Evolutionary conservation across 2,888 invertebrate genomes (phyloP).

Genomic region (Cosmorhoe ocellata): DNA sequence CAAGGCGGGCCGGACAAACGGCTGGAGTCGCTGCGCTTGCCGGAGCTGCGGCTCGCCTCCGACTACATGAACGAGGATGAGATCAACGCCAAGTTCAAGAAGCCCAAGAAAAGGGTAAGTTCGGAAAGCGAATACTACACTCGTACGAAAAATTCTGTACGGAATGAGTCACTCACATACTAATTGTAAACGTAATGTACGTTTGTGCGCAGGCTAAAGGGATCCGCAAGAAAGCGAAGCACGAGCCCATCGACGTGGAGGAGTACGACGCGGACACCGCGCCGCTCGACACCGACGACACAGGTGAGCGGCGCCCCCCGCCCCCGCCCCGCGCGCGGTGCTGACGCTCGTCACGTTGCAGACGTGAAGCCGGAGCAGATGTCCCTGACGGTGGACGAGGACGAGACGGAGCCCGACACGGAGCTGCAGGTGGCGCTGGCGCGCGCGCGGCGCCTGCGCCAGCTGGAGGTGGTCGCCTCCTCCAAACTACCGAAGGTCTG

Average conservation of each 20-base stretch:
- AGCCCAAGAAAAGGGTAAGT: conserved; percentile 88
- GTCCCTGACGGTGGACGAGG: conserved; percentile 66
- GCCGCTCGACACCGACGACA: conserved; percentile 84
- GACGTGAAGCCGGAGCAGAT: conserved; percentile 57
- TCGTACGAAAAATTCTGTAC: too few species aligned
- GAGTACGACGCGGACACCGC: conserved; percentile 64
- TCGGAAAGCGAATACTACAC: too few species aligned
- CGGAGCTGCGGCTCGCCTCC: conserved; percentile 87
- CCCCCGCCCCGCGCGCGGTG: too few species aligned
- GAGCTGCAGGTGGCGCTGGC: conserved; percentile 88
- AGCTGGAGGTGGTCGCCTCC: conserved; percentile 37
- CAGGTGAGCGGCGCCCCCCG: conserved; percentile 59
- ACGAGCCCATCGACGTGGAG: conserved; percentile 78
- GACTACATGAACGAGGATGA: conserved; percentile 95
- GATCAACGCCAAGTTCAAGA: conserved; percentile 92
- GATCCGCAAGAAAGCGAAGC: conserved; percentile 67
- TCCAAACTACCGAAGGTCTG: conserved; percentile 53
- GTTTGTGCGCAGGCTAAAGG: conserved; percentile 57
- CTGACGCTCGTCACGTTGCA: conserved; percentile 24
- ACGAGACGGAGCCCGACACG: conserved; percentile 86
- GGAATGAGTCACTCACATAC: too few species aligned
- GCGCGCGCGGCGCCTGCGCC: conserved; percentile 87
- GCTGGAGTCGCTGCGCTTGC: conserved; percentile 87
- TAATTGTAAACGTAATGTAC: background rate
- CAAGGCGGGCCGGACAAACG: conserved; percentile 76